These are phyloP conservation scores for Endotricha flammealis DNA, from an alignment of 2,888 invertebrate genomes.

Conservation along the genomic window DNA sequence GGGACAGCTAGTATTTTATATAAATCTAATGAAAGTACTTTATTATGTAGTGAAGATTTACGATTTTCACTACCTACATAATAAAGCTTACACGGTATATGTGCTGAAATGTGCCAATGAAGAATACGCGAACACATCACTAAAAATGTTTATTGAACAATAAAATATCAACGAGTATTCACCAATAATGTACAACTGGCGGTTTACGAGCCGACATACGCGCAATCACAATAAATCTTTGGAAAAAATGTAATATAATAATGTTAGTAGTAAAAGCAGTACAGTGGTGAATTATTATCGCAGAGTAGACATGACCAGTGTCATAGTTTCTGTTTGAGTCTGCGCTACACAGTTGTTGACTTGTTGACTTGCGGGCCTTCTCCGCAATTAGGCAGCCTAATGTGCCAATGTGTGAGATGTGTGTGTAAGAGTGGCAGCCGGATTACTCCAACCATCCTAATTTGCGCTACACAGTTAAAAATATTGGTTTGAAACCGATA, in stretches of 20 bases:
- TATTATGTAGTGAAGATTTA: too few relatives aligned
- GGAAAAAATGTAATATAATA: constrained; percentile 18
- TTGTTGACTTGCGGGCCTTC: too few relatives aligned
- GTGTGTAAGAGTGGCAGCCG: too few relatives aligned
- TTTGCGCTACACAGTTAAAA: too few relatives aligned
- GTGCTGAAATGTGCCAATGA: constrained; percentile 19
- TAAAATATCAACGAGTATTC: constrained; percentile 50
- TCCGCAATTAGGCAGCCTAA: too few relatives aligned
- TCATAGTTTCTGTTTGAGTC: too few relatives aligned
- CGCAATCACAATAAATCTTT: constrained; percentile 28
- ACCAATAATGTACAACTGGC: constrained; percentile 38
- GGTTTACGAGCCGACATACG: constrained; percentile 33
- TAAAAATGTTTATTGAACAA: constrained; percentile 53
- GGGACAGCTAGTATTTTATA: too few relatives aligned
- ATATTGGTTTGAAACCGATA: too few relatives aligned
- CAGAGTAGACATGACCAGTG: neutral
- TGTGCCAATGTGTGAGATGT: too few relatives aligned
- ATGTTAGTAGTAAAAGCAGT: constrained; percentile 14
- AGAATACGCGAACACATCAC: constrained; percentile 34
- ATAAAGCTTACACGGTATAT: constrained; percentile 16
- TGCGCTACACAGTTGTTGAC: too few relatives aligned
- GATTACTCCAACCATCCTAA: too few relatives aligned
- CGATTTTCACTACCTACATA: constrained; percentile 10
- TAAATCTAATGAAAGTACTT: too few relatives aligned
- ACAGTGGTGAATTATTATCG: constrained; percentile 1